Evolutionary conservation across 2,113 vertebrate genomes (phyloP).

Genomic region (Neomonachus schauinslandi): DNA sequence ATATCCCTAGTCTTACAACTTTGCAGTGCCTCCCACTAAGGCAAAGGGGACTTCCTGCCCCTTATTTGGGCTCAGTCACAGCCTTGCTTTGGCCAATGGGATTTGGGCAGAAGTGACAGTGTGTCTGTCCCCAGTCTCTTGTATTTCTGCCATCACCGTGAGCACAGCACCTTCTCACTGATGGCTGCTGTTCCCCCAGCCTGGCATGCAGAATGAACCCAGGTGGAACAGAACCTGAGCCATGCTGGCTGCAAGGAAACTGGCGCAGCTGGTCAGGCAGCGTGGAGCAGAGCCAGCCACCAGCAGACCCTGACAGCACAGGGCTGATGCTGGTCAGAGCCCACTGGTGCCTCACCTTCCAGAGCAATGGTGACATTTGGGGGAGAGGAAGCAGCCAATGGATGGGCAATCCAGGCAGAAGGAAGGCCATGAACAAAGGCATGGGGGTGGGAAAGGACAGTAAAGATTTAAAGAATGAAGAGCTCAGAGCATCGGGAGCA

Average conservation of each 20-base stretch:
- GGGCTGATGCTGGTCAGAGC: too few relatives aligned
- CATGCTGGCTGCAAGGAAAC: background rate
- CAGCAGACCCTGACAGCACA: background rate
- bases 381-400: background rate
- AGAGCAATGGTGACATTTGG: background rate
- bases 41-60: background rate
- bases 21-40: background rate
- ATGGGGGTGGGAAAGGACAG: background rate
- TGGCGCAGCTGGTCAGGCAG: background rate
- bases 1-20: background rate
- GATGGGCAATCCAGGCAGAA: background rate
- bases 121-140: background rate
- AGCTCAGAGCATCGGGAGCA: background rate
- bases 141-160: background rate
- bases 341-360: background rate
- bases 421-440: background rate
- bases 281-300: background rate
- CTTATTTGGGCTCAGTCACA: background rate
- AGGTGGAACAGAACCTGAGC: background rate
- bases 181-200: background rate
- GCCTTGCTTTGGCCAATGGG: background rate
- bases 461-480: background rate
- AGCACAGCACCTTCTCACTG: background rate
- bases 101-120: background rate
- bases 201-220: background rate